These are phyloP conservation scores for Ploceus nigricollis DNA, from an alignment of 2,113 vertebrate species.

Conservation along the genomic window DNA sequence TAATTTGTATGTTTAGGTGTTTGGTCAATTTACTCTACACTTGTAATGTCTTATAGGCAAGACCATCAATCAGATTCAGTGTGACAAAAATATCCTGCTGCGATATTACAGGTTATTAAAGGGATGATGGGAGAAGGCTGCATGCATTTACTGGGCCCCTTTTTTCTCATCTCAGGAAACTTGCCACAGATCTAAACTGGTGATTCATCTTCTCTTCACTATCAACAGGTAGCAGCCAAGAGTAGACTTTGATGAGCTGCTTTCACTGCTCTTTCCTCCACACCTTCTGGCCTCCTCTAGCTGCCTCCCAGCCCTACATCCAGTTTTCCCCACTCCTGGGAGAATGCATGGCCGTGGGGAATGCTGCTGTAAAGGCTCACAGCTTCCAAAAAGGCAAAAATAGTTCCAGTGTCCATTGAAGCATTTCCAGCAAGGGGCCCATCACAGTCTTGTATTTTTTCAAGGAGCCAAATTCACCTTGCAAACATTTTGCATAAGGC, in stretches of 20 bases:
- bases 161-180: constrained; percentile 84
- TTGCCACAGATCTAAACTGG: constrained; percentile 76
- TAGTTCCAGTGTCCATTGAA: background rate
- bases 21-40: constrained; percentile 84
- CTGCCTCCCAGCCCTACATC: background rate
- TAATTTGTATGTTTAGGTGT: constrained; percentile 98
- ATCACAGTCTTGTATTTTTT: background rate
- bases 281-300: background rate
- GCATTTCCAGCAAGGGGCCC: background rate
- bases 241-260: constrained; percentile 72
- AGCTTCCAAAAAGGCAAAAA: background rate
- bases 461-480: background rate
- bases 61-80: constrained; percentile 86
- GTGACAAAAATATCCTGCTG: constrained; percentile 83
- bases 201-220: constrained; percentile 78
- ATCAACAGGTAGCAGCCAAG: constrained; percentile 80
- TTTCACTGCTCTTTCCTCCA: constrained; percentile 54
- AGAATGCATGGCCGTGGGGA: background rate
- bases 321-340: background rate
- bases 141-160: constrained; percentile 70
- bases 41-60: constrained; percentile 81
- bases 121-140: constrained; percentile 76
- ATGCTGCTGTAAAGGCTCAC: background rate
- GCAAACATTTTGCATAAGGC: background rate
- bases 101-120: constrained; percentile 91